Conservation (phyloP, 2,797 vertebrate genomes). For the Brotula barbata region DNA sequence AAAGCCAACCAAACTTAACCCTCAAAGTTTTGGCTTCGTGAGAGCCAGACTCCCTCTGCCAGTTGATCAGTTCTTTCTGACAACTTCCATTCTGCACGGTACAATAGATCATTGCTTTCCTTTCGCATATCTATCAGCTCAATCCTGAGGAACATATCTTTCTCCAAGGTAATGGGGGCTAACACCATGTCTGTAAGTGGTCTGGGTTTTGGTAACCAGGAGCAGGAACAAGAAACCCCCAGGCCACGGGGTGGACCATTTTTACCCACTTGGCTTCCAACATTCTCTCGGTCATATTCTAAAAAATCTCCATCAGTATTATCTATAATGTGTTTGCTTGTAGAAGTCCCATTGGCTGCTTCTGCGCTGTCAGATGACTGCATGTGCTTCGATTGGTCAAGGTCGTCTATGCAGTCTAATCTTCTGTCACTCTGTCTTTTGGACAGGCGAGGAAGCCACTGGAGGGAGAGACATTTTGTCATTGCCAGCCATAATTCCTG, state of each 20-base stretch:
- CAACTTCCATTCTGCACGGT: slow-evolving; percentile 73
- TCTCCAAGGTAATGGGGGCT: slow-evolving; percentile 62
- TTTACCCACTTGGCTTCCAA: slow-evolving; percentile 35
- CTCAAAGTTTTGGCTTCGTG: slow-evolving; percentile 45
- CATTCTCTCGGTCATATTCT: slow-evolving; percentile 44
- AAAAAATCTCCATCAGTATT: slow-evolving; percentile 25
- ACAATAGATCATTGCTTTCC: slow-evolving; percentile 60
- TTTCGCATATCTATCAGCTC: slow-evolving; percentile 67
- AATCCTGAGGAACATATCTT: slow-evolving; percentile 70
- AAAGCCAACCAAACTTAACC: slow-evolving; percentile 45
- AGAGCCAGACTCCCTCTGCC: slow-evolving; percentile 73
- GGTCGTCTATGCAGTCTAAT: slow-evolving; percentile 50
- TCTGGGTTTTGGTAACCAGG: slow-evolving; percentile 49
- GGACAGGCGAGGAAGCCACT: slow-evolving; percentile 68
- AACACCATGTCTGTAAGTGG: slow-evolving; percentile 50
- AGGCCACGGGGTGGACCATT: slow-evolving; percentile 13
- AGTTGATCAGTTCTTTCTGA: slow-evolving; percentile 70
- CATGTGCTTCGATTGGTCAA: slow-evolving; percentile 43
- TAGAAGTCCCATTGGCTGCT: slow-evolving; percentile 57
- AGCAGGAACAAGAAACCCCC: slow-evolving; percentile 56
- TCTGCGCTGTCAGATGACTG: slow-evolving; percentile 45
- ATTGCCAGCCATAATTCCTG: slow-evolving; percentile 67
- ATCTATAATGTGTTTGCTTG: slow-evolving; percentile 36
- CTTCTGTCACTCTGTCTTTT: slow-evolving; percentile 53
- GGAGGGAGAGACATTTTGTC: slow-evolving; percentile 67